Evolutionary conservation across 1,140 invertebrate species (phyloP).

Genomic region (Calliphora vicina): DNA sequence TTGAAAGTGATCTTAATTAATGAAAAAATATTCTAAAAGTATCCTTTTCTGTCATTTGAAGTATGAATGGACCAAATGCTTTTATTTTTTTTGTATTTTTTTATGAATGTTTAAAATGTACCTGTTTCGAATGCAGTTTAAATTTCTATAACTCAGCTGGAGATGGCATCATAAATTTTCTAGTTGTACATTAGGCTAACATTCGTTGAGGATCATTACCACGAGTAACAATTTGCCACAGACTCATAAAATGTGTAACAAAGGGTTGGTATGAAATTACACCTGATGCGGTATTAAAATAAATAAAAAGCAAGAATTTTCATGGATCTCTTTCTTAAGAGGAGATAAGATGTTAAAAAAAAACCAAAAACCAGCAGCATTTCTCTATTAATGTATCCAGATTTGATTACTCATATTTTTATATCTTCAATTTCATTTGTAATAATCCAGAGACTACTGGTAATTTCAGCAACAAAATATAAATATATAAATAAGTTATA

Average conservation of each 20-base stretch:
- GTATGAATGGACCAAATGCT: neutral
- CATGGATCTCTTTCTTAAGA: neutral
- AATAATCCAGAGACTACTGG: too few relatives aligned
- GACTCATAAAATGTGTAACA: neutral
- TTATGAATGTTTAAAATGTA: neutral
- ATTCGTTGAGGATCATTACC: neutral
- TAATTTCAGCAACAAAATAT: too few relatives aligned
- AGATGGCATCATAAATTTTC: neutral
- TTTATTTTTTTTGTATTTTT: neutral
- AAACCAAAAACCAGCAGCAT: neutral
- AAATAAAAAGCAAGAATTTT: neutral
- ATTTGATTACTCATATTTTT: too few relatives aligned
- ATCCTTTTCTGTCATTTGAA: neutral
- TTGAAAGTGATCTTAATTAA: conserved; percentile 17
- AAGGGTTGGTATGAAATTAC: neutral
- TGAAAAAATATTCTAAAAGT: neutral
- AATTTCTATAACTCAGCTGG: conserved; percentile 13
- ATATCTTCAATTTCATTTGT: too few relatives aligned
- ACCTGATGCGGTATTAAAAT: neutral
- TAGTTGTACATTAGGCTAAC: neutral
- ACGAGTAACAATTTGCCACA: neutral
- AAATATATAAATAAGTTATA: too few relatives aligned
- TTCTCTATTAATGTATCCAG: too few relatives aligned
- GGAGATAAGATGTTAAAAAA: neutral
- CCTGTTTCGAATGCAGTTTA: neutral